These are phyloP conservation scores for Trachymyrmex septentrionalis DNA, from an alignment of 1,140 invertebrate genomes.

Conservation along the genomic window DNA sequence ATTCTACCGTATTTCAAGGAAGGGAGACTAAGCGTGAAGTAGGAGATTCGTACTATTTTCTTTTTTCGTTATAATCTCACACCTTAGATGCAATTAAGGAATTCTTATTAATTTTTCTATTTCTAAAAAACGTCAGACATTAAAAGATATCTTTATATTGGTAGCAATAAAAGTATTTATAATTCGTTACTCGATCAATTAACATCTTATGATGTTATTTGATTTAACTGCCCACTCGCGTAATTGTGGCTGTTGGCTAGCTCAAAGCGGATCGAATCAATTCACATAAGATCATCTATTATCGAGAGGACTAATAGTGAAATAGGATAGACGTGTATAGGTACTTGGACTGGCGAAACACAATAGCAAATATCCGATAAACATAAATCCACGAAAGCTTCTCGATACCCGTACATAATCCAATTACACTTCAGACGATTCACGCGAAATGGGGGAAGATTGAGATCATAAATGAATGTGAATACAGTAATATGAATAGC, in stretches of 20 bases:
- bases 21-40: constrained; percentile 41
- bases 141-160: not conserved
- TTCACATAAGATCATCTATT: constrained; percentile 58
- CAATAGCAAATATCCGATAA: constrained; percentile 57
- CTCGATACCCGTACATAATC: constrained; percentile 18
- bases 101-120: constrained; percentile 19
- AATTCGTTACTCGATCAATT: not conserved
- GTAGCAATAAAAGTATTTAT: not conserved
- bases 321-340: constrained; percentile 28
- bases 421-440: constrained; percentile 39
- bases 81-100: not conserved
- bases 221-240: not conserved
- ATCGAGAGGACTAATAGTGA: constrained; percentile 42
- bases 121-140: constrained; percentile 50
- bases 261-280: constrained; percentile 46
- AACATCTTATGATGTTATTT: not conserved
- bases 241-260: constrained; percentile 27
- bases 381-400: constrained; percentile 54
- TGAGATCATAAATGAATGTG: constrained; percentile 9
- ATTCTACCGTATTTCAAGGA: constrained; percentile 26
- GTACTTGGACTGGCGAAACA: constrained; percentile 25
- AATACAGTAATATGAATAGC: constrained; percentile 36
- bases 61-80: constrained; percentile 15
- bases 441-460: constrained; percentile 15
- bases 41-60: constrained; percentile 60